Base-by-base conservation (phyloP, 2,113 vertebrate species). In the Zeus faber region DNA sequence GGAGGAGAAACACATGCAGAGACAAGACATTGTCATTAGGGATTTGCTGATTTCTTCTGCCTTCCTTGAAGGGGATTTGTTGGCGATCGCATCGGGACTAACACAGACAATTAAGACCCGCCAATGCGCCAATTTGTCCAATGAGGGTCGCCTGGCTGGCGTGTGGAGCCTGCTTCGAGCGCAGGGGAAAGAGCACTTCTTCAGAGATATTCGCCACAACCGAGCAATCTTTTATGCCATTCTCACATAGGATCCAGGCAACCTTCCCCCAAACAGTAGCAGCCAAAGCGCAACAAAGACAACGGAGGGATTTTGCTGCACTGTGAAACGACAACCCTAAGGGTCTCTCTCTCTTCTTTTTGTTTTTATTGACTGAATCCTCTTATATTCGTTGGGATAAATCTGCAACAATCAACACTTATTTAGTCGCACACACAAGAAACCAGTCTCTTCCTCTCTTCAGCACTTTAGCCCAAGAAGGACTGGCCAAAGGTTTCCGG, bases 381-480 rank as follows among this genome's bases (percentile, higher is more conserved):
- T n/a, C n/a, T n/a, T n/a, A n/a, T n/a, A n/a, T n/a, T n/a, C n/a
- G n/a, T n/a, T n/a, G n/a, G n/a, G n/a, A n/a, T n/a, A n/a, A n/a
- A n/a, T n/a, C n/a, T n/a, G n/a, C n/a, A n/a, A n/a, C n/a, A n/a
- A n/a, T 49, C 54, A 31, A 46, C 23, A 52, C 40, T 33, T 16
- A 49, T 23, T 41, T 6, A 27, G 29, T 26, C 7, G 49, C 46
- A 49, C 46, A 49, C 35, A 50, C 47, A 59, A 35, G 21, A 23
- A 27, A 20, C 26, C 55, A 20, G 29, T 29, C 40, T 62, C 16
- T 47, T 77, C 67, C 77, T 81, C 67, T 90, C 84, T 85, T 88
- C 91, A 92, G 93, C 94, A 96, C 95, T 96, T 95, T 95, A 97
- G 62, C 73, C 59, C 61, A 62, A 78, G 52, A 73, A 41, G 65